phyloP scores from a whole-genome alignment of 2,888 invertebrate genomes.

The Cephus nigrinus region DNA sequence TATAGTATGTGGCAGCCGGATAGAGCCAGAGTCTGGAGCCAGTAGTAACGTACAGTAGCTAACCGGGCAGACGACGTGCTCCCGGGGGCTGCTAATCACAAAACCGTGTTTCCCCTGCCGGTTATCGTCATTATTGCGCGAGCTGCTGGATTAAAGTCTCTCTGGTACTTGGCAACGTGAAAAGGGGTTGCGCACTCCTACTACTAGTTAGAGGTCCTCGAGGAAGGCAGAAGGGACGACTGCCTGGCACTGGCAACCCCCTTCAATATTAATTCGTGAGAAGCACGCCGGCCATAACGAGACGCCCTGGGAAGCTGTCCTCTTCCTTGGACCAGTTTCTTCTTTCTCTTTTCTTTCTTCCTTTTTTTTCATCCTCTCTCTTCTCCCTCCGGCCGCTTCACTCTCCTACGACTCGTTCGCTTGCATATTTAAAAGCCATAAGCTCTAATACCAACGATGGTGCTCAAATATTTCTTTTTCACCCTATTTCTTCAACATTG shows the following conservation, averaged over 20 bases:
- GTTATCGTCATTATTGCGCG: conserved; percentile 1
- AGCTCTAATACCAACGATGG: background rate
- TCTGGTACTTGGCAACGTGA: background rate
- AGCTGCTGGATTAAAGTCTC: background rate
- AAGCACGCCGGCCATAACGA: background rate
- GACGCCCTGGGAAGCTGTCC: background rate
- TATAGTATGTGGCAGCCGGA: background rate
- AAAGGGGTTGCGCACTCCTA: background rate
- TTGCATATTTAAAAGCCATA: background rate
- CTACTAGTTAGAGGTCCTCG: background rate
- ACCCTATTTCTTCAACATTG: background rate
- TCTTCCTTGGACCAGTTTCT: background rate
- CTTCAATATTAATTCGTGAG: background rate
- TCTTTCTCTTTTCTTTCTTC: background rate
- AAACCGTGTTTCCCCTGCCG: background rate
- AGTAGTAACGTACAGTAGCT: background rate
- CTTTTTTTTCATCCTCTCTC: too few species aligned
- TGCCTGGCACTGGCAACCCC: background rate
- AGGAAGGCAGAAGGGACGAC: background rate
- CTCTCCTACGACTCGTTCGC: background rate
- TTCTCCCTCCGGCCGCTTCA: background rate
- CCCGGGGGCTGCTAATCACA: conserved; percentile 1
- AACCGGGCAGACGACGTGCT: background rate
- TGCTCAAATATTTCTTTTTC: background rate
- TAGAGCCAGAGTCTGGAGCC: background rate